Conservation (phyloP, 1,140 invertebrate species). For the Diachasma alloeum region DNA sequence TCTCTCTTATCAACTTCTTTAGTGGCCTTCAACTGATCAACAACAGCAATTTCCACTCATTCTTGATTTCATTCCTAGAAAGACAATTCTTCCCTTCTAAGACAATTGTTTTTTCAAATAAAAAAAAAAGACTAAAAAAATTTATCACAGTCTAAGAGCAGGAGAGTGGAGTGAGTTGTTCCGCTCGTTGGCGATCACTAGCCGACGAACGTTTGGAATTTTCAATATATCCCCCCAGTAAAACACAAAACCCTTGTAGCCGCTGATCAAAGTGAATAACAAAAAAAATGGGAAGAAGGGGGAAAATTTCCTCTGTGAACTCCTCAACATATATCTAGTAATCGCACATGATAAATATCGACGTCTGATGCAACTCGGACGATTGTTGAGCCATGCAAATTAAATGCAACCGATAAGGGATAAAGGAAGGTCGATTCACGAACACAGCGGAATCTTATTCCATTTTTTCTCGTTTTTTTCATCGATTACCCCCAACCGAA, state of each 20-base stretch:
- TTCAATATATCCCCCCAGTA: not conserved
- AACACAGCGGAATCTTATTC: constrained; percentile 37
- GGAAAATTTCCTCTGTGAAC: not conserved
- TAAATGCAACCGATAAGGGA: constrained; percentile 52
- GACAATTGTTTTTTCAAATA: not conserved
- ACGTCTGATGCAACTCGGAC: constrained; percentile 58
- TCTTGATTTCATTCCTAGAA: not conserved
- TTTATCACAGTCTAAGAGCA: not conserved
- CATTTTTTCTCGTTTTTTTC: constrained; percentile 41
- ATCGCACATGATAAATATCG: constrained; percentile 52
- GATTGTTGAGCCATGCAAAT: constrained; percentile 54
- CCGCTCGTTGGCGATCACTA: not conserved
- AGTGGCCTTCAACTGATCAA: not conserved
- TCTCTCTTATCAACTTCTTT: not conserved
- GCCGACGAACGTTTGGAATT: not conserved
- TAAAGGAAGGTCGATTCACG: constrained; percentile 34
- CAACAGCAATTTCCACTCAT: not conserved
- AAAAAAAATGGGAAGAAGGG: not conserved
- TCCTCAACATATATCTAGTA: not conserved
- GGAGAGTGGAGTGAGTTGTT: not conserved
- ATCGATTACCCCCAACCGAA: not conserved
- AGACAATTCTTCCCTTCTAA: not conserved
- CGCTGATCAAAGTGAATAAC: not conserved
- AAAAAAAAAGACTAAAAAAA: not conserved
- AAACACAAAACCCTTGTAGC: not conserved